A percentile compares a stretch with the other conserved stretches of the same genome.
Conservation (phyloP, 2,113 vertebrate genomes). For the Gnathonemus echidnorhynchus region DNA sequence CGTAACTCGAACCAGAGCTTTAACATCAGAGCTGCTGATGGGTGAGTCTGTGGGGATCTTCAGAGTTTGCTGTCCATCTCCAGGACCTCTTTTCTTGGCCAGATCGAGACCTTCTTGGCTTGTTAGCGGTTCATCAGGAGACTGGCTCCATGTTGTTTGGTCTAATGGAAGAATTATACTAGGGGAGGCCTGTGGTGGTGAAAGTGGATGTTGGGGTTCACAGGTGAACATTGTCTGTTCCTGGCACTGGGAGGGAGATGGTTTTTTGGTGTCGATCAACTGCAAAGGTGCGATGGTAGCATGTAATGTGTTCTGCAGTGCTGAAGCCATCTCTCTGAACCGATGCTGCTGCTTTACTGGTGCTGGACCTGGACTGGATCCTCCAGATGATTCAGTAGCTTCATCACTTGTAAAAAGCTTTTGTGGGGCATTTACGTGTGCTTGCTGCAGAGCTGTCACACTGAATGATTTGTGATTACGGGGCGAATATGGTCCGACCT, state of each 20-base stretch:
- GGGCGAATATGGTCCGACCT: neutral
- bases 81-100: neutral
- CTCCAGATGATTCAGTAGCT: neutral
- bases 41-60: neutral
- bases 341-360: neutral
- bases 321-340: neutral
- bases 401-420: neutral
- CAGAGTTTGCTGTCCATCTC: neutral
- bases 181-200: neutral
- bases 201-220: conserved; percentile 4
- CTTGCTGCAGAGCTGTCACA: neutral
- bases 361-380: neutral
- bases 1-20: neutral
- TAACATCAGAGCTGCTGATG: neutral
- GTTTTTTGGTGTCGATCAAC: neutral
- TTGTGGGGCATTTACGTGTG: neutral
- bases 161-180: neutral
- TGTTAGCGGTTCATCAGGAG: neutral
- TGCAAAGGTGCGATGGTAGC: neutral
- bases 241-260: neutral
- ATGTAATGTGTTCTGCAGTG: neutral
- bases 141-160: neutral
- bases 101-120: neutral
- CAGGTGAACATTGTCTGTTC: conserved; percentile 15
- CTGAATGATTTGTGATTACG: neutral